These are phyloP conservation scores for Turritopsis dohrnii DNA, from an alignment of 30 jellyfish, hydroid and myxozoan genomes.

Conservation along the genomic window DNA sequence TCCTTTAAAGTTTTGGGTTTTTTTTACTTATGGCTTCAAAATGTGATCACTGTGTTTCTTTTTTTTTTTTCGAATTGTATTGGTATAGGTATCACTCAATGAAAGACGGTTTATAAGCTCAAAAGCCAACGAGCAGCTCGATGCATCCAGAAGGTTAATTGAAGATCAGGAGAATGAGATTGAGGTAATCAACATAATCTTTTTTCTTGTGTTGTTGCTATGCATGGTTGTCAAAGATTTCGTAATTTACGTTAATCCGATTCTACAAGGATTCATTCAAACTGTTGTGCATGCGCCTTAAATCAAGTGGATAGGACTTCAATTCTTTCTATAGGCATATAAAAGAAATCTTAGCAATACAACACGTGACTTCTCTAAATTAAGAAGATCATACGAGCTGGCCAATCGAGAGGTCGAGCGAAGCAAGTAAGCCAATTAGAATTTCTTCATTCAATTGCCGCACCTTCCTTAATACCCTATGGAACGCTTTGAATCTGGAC, in stretches of 20 bases:
- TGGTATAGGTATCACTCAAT: conserved; percentile 21
- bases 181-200: conserved; percentile 21
- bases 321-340: conserved; percentile 45
- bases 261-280: background rate
- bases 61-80: too few species aligned
- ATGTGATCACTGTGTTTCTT: too few species aligned
- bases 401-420: conserved; percentile 23
- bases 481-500: too few species aligned
- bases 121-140: conserved; percentile 68
- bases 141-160: conserved; percentile 63
- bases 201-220: background rate
- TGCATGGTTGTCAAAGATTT: background rate
- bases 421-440: background rate
- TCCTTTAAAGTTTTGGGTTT: too few species aligned
- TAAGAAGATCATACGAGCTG: conserved; percentile 22
- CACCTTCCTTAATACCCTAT: too few species aligned
- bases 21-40: too few species aligned
- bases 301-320: too few species aligned
- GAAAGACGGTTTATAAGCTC: conserved; percentile 16
- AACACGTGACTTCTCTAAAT: conserved; percentile 14
- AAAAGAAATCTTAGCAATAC: conserved; percentile 64
- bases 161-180: conserved; percentile 90
- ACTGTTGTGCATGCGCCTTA: too few species aligned
- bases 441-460: background rate
- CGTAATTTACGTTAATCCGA: background rate